phyloP scores from a whole-genome alignment of 37 sponge, comb jelly and placozoan species.

The Spongilla lacustris region DNA sequence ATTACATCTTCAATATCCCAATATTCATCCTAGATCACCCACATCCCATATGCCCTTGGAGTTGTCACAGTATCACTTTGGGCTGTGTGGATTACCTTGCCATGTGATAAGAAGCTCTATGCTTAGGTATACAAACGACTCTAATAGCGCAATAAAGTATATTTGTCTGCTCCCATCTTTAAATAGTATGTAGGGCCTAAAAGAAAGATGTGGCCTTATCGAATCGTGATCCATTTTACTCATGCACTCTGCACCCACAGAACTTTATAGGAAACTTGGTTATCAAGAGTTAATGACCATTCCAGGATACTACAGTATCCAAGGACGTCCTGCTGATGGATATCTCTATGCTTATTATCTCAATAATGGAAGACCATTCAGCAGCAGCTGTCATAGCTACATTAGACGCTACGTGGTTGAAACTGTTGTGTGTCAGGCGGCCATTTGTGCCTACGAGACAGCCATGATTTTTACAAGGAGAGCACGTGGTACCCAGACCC shows the following conservation, averaged over 20 bases:
- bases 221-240: no score
- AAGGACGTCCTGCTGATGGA: slow-evolving; percentile 22
- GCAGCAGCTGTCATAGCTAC: background rate
- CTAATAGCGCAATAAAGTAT: no score
- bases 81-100: no score
- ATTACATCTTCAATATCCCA: no score
- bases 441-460: background rate
- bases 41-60: no score
- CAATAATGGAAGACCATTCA: slow-evolving; percentile 34
- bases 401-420: background rate
- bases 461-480: background rate
- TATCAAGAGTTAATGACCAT: background rate
- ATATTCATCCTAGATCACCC: no score
- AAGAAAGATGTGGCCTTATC: no score
- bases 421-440: background rate
- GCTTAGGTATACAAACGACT: no score
- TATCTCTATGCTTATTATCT: slow-evolving; percentile 13
- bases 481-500: background rate
- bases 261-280: background rate
- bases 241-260: slow-evolving; percentile 30
- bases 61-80: no score
- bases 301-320: slow-evolving; percentile 21
- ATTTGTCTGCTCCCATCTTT: no score
- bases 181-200: no score
- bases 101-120: no score